phyloP scores from a whole-genome alignment of 2,888 invertebrate genomes.

The Xylocampa areola region DNA sequence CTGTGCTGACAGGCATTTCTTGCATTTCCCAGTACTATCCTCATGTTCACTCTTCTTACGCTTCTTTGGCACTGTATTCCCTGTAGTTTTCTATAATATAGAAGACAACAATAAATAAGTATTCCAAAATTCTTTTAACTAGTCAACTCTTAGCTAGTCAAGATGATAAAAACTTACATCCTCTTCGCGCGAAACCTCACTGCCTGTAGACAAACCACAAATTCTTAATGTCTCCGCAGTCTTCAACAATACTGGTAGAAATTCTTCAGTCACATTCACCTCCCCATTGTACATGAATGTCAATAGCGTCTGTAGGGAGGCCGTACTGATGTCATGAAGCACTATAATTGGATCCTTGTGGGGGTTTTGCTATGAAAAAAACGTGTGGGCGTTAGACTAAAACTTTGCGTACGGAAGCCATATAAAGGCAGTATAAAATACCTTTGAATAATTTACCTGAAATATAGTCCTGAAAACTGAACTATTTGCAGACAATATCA shows the following conservation, averaged over 20 bases:
- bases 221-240: constrained; percentile 92
- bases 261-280: constrained; percentile 93
- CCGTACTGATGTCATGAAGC: constrained; percentile 92
- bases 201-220: constrained; percentile 91
- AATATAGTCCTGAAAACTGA: constrained; percentile 91
- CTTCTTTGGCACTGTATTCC: constrained; percentile 74
- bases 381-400: constrained; percentile 78
- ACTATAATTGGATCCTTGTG: constrained; percentile 94
- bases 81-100: constrained; percentile 73
- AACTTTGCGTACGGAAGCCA: constrained; percentile 40
- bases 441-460: constrained; percentile 79
- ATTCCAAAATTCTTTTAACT: no score
- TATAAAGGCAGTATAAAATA: constrained; percentile 20
- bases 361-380: constrained; percentile 91
- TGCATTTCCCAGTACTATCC: constrained; percentile 75
- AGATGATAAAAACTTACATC: constrained; percentile 71
- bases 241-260: constrained; percentile 91
- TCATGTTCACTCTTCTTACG: constrained; percentile 83
- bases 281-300: constrained; percentile 94
- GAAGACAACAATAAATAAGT: not conserved
- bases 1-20: constrained; percentile 65
- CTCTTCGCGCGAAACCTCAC: constrained; percentile 80
- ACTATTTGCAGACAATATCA: constrained; percentile 92
- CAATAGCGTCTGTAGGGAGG: constrained; percentile 91
- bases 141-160: no score